These are phyloP conservation scores for Alentia gelatinosa DNA, from an alignment of 2,888 invertebrate species.

Conservation along the genomic window DNA sequence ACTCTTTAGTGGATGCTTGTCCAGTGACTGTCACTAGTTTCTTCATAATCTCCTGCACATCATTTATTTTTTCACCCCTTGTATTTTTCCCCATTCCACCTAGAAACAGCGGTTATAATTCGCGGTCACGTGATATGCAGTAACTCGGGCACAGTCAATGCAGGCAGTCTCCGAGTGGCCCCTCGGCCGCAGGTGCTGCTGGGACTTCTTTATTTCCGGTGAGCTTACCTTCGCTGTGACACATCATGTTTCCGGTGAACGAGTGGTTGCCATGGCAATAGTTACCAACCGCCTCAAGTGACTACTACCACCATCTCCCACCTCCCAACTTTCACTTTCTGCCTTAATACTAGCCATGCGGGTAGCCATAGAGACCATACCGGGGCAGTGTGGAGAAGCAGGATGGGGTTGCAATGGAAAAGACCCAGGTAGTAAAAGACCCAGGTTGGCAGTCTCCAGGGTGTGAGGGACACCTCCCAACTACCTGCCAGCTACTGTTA, in stretches of 20 bases:
- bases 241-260: neutral
- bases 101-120: neutral
- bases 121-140: neutral
- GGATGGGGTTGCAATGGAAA: neutral
- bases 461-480: neutral
- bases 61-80: neutral
- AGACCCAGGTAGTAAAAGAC: neutral
- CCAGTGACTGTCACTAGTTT: too few species aligned
- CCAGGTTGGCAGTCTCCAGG: constrained; percentile 23
- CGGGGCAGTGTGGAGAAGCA: neutral
- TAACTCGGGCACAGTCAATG: neutral
- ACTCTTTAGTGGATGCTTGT: too few species aligned
- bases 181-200: neutral
- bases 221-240: constrained; percentile 25
- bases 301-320: neutral
- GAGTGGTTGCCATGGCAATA: constrained; percentile 18
- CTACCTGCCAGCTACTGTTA: neutral
- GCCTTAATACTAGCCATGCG: neutral
- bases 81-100: neutral
- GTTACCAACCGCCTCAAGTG: neutral
- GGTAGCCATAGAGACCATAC: neutral
- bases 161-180: neutral
- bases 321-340: neutral
- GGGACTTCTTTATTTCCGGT: constrained; percentile 37
- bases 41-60: too few species aligned